Percentiles rank a stretch among this genome's conserved stretches.
Evolutionary conservation across 1,140 invertebrate species (phyloP).

Genomic region (Drosophila oshimai): DNA sequence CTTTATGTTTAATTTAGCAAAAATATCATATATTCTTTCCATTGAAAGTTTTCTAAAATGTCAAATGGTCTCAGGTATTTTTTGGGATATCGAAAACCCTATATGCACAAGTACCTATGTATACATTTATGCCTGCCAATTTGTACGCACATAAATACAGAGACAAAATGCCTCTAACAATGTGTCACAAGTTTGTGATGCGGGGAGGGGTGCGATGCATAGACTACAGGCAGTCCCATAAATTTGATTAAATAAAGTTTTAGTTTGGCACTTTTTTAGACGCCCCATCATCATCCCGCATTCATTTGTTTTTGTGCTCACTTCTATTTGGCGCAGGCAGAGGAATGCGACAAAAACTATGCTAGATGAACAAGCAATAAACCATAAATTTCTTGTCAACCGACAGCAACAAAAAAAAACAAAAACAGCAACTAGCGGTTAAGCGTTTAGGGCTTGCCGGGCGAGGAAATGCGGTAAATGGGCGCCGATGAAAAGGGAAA

Average conservation of each 20-base stretch:
- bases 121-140: slow-evolving; percentile 22
- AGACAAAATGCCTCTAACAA: slow-evolving; percentile 66
- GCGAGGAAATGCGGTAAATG: slow-evolving; percentile 18
- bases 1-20: no score
- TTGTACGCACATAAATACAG: slow-evolving; percentile 37
- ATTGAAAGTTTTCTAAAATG: no score
- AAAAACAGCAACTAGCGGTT: slow-evolving; percentile 37
- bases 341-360: slow-evolving; percentile 77
- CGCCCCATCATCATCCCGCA: background rate
- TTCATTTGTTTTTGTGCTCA: slow-evolving; percentile 31
- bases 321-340: slow-evolving; percentile 48
- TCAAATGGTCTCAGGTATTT: no score
- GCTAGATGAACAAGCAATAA: slow-evolving; percentile 78
- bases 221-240: slow-evolving; percentile 45
- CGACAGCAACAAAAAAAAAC: slow-evolving; percentile 25
- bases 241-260: slow-evolving; percentile 81
- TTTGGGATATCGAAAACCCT: slow-evolving; percentile 6
- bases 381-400: slow-evolving; percentile 77
- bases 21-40: no score
- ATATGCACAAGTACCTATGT: background rate
- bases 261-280: slow-evolving; percentile 60
- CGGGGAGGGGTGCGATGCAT: background rate
- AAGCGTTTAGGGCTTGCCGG: slow-evolving; percentile 62
- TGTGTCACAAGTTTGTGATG: slow-evolving; percentile 53
- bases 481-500: background rate